Evolutionary conservation across 2,888 invertebrate genomes (phyloP).

Genomic region (Tenodera sinensis): DNA sequence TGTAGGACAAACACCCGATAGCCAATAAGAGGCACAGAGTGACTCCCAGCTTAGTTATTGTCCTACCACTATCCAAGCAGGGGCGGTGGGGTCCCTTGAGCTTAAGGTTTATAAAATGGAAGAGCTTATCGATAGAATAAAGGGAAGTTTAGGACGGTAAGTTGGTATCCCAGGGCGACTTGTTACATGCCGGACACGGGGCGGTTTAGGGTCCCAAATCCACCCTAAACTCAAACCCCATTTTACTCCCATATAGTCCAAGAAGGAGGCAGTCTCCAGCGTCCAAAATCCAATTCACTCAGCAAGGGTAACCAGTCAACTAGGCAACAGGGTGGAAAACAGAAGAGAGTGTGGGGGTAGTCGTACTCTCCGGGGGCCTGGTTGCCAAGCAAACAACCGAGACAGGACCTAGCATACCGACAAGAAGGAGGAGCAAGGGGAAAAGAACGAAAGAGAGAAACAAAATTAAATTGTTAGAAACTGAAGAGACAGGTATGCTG

Average conservation of each 20-base stretch:
- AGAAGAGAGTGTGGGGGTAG: neutral
- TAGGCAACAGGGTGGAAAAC: neutral
- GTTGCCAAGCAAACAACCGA: neutral
- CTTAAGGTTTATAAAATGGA: neutral
- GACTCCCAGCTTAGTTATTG: neutral
- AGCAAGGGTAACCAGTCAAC: neutral
- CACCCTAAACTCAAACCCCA: neutral
- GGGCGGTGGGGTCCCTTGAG: neutral
- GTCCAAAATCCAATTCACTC: constrained; percentile 6
- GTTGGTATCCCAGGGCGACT: neutral
- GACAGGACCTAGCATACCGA: neutral
- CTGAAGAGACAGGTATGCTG: neutral
- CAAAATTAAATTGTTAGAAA: neutral
- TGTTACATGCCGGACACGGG: neutral
- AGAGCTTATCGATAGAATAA: neutral
- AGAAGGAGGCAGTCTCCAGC: neutral
- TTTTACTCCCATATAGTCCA: neutral
- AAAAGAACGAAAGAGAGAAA: neutral
- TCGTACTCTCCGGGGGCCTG: neutral
- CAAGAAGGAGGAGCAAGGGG: neutral
- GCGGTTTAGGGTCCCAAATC: neutral
- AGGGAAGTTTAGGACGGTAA: neutral
- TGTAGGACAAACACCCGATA: neutral
- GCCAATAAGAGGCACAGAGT: neutral
- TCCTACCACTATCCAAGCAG: neutral